Conservation (phyloP, 2,113 vertebrate genomes). For the Junco hyemalis region DNA sequence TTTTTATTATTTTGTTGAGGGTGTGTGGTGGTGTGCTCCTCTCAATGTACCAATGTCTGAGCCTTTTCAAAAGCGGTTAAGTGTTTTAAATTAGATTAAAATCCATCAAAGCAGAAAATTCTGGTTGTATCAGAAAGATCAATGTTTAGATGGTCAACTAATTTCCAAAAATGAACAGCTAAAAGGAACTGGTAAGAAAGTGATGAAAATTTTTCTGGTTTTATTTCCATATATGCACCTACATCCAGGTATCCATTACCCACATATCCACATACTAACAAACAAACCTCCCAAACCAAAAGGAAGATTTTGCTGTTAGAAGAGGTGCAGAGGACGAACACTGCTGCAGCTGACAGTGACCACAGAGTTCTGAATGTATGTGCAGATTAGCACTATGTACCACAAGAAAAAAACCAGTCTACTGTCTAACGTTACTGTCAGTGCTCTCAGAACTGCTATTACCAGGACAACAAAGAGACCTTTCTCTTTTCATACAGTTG, state of each 20-base stretch:
- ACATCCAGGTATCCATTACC: background rate
- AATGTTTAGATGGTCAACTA: background rate
- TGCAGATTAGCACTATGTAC: background rate
- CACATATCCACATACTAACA: background rate
- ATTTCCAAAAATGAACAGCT: background rate
- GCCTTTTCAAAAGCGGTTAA: background rate
- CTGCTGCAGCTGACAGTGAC: background rate
- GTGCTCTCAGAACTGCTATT: background rate
- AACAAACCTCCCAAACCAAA: background rate
- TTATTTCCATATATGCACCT: background rate
- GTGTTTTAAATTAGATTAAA: background rate
- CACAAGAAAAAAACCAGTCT: background rate
- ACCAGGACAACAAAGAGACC: slow-evolving; percentile 31
- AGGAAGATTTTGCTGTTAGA: background rate
- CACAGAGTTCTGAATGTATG: background rate
- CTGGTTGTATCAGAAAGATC: background rate
- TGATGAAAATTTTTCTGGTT: background rate
- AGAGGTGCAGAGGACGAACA: background rate
- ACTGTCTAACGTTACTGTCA: background rate
- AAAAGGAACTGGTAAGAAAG: background rate
- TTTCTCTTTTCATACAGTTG: slow-evolving; percentile 29
- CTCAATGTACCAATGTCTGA: background rate
- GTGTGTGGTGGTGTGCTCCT: background rate
- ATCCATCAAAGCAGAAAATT: background rate
- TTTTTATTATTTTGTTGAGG: background rate